Conservation (phyloP, 23 tunicate genomes). For the Trididemnum clinides region DNA sequence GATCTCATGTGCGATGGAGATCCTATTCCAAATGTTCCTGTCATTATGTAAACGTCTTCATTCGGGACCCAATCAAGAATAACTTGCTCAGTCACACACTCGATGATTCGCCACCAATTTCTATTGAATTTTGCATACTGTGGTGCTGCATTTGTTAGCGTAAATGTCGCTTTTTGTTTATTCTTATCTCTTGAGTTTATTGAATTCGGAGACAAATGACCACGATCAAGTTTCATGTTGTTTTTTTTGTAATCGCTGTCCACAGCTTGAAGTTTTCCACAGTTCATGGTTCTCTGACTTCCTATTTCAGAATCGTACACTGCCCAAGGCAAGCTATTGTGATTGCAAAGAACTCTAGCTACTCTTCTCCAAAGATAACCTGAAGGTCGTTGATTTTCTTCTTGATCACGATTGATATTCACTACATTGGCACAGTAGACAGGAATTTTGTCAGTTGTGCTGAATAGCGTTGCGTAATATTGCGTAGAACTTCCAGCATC, state of each 20-base stretch:
- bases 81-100: slow-evolving; percentile 70
- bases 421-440: slow-evolving; percentile 82
- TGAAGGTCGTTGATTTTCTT: slow-evolving; percentile 52
- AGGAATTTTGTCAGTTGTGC: slow-evolving; percentile 59
- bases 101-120: slow-evolving; percentile 76
- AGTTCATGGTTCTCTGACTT: slow-evolving; percentile 4
- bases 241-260: slow-evolving; percentile 69
- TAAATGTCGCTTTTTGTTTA: slow-evolving; percentile 80
- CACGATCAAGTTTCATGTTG: slow-evolving; percentile 66
- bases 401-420: slow-evolving; percentile 4
- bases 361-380: slow-evolving; percentile 59
- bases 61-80: slow-evolving; percentile 60
- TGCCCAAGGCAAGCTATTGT: neutral
- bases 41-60: slow-evolving; percentile 73
- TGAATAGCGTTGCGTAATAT: slow-evolving; percentile 70
- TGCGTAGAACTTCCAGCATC: slow-evolving; percentile 7
- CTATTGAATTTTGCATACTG: slow-evolving; percentile 78
- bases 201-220: slow-evolving; percentile 88
- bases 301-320: slow-evolving; percentile 52
- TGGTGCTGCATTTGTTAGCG: slow-evolving; percentile 98
- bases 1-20: slow-evolving; percentile 30
- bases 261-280: slow-evolving; percentile 69
- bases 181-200: slow-evolving; percentile 68
- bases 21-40: slow-evolving; percentile 84
- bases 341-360: slow-evolving; percentile 54